Conservation (phyloP, 2,797 vertebrate species). For the Myotis planiceps region DNA sequence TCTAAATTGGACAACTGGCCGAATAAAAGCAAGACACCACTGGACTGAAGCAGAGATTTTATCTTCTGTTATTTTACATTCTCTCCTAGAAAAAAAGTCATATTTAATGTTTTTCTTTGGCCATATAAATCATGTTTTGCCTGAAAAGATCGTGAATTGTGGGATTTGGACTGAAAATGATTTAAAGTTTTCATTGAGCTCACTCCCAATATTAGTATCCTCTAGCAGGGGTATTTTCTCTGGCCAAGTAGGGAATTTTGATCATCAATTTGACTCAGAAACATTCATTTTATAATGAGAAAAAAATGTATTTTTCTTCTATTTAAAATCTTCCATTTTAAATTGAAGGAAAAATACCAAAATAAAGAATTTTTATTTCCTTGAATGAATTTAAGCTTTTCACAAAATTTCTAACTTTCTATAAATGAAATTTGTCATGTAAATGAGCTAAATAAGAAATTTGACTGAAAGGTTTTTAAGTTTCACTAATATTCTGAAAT, state of each 20-base stretch:
- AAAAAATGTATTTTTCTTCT: background rate
- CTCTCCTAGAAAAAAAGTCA: background rate
- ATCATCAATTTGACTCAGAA: constrained; percentile 15
- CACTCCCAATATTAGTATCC: background rate
- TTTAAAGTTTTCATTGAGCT: background rate
- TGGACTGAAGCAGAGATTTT: background rate
- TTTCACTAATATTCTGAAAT: constrained; percentile 15
- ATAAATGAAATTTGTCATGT: background rate
- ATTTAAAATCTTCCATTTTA: background rate
- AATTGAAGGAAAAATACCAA: background rate
- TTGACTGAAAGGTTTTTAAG: background rate
- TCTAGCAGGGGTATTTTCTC: background rate
- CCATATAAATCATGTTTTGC: background rate
- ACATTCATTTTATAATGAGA: constrained; percentile 38
- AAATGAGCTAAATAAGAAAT: constrained; percentile 16
- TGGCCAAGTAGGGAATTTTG: constrained; percentile 6
- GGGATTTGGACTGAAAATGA: background rate
- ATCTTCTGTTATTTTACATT: constrained; percentile 21
- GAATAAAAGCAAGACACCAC: background rate
- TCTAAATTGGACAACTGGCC: background rate
- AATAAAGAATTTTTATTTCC: background rate
- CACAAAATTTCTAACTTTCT: constrained; percentile 14
- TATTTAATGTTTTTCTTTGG: constrained; percentile 3
- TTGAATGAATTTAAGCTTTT: constrained; percentile 18
- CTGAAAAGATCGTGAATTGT: constrained; percentile 34